These are phyloP conservation scores for Danio aesculapii DNA, from an alignment of 2,797 vertebrate genomes.

Conservation along the genomic window DNA sequence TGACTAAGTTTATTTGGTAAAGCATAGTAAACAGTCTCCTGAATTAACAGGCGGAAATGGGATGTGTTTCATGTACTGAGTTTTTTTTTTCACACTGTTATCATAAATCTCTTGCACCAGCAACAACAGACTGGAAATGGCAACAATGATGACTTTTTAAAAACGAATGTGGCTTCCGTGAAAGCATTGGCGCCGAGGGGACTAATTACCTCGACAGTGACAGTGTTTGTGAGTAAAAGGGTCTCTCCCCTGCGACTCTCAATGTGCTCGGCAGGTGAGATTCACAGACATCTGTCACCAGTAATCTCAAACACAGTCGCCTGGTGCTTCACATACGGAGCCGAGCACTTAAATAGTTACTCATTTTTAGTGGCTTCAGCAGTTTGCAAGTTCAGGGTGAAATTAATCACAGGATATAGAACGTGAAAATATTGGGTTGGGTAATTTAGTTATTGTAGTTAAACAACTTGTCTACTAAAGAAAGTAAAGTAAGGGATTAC, in stretches of 20 bases:
- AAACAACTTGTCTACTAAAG: too few relatives aligned
- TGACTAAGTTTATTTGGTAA: not conserved
- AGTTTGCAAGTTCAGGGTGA: not conserved
- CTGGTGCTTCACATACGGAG: not conserved
- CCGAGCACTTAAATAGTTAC: constrained; percentile 3
- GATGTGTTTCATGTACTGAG: not conserved
- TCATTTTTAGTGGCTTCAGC: constrained; percentile 28
- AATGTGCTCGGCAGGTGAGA: constrained; percentile 55
- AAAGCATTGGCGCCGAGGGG: constrained; percentile 63
- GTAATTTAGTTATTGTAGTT: too few relatives aligned
- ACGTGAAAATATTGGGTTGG: not conserved
- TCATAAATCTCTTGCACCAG: not conserved
- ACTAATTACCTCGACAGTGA: constrained; percentile 70
- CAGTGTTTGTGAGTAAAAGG: constrained; percentile 60
- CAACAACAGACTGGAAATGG: constrained; percentile 28
- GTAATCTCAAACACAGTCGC: constrained; percentile 48
- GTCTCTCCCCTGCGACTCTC: constrained; percentile 43
- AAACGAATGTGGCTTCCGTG: constrained; percentile 64
- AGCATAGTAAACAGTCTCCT: not conserved
- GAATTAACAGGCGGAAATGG: not conserved
- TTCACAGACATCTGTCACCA: constrained; percentile 62
- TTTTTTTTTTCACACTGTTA: not conserved
- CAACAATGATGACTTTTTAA: constrained; percentile 61
- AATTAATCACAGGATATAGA: not conserved
- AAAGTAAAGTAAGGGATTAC: too few relatives aligned